Base-by-base conservation (phyloP, 2,888 invertebrate genomes). In the Diloba caeruleocephala region DNA sequence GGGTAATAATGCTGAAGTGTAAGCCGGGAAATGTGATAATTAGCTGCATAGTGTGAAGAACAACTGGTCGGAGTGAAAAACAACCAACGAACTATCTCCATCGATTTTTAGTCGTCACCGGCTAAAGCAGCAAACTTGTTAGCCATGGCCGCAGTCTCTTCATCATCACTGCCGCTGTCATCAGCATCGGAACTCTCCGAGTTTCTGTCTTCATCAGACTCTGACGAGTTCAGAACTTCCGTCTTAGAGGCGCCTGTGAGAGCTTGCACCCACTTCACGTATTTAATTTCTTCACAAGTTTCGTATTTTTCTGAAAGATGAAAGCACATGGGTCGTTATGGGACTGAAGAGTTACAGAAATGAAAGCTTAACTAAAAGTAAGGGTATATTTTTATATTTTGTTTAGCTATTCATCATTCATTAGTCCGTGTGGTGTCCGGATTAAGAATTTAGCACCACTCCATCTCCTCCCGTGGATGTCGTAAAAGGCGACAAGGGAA, bases 201-300 rank as follows among this genome's bases (percentile, higher is more conserved):
- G 0, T 72, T 67, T 0, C 62, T 60, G 1, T 69, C 79, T 1
- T 71, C 71, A 4, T 63, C 57, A 0, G 69, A 63, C 1, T 49
- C 48, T 0, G 57, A 42, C 0, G 57, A 12, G 4, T 54, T 51
- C 0, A 62, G 72, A 0, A 74, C 71, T 0, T 78, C 81, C 0
- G 73, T 54, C 72, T 5, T 63, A 1, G 71, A 71, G 0, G 75
- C 78, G 5, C 76, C 78, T 0, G 89, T 89, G 23, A 92, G 80
- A 0, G 96, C 96, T 85, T 96, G 96, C 43, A 96, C 95, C 95
- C 95, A 95, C 59, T 93, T 93, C 0, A 97, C 93, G 66, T 94
- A 94, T 64, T 94, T 94, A 0, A 96, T 83, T 55, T 96, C 96
- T 0, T 94, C 91, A 79, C 96, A 95, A 0, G 67, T 84, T 63